Evolutionary conservation across 2,888 invertebrate species (phyloP).

Genomic region (Lasioglossum figueresi): DNA sequence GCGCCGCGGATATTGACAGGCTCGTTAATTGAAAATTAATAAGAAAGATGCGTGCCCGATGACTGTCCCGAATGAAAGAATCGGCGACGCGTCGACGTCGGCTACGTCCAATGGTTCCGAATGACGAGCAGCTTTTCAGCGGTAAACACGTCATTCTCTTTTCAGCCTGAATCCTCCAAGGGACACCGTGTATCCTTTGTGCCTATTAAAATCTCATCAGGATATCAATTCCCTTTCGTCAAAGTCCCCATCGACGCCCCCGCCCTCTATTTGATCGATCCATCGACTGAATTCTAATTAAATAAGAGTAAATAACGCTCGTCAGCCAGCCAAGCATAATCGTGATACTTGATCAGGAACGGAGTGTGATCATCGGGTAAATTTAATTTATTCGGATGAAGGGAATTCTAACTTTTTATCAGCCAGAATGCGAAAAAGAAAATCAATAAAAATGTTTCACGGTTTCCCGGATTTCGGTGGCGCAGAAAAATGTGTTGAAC

Average conservation of each 20-base stretch:
- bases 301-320: neutral
- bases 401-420: neutral
- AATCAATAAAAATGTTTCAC: neutral
- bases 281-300: constrained; percentile 32
- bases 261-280: constrained; percentile 12
- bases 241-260: neutral
- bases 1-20: constrained; percentile 29
- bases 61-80: constrained; percentile 41
- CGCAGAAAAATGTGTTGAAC: neutral
- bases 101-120: constrained; percentile 31
- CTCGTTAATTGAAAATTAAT: constrained; percentile 74
- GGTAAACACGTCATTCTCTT: constrained; percentile 45
- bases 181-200: constrained; percentile 42
- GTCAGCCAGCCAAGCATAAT: neutral
- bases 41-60: constrained; percentile 63
- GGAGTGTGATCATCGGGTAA: neutral
- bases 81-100: constrained; percentile 35
- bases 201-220: constrained; percentile 52
- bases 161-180: constrained; percentile 36
- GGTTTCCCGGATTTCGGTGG: neutral
- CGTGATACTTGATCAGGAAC: neutral
- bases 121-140: constrained; percentile 59
- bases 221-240: constrained; percentile 42
- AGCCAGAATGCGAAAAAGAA: neutral
- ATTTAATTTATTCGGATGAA: neutral